Conservation (phyloP, 1,140 invertebrate species). For the Drosophila pruinosa region DNA sequence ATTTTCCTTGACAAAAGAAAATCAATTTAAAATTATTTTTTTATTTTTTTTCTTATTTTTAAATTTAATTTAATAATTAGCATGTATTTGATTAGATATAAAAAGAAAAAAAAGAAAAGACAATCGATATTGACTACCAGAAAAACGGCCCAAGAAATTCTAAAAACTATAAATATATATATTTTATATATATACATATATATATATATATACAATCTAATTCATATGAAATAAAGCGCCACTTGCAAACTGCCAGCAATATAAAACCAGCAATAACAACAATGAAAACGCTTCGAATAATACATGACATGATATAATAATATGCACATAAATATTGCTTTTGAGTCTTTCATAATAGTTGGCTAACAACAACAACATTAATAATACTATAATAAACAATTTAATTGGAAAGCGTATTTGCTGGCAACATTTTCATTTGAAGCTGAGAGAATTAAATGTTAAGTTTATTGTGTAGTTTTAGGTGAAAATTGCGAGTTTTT, state of each 20-base stretch:
- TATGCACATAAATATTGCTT: conserved; percentile 65
- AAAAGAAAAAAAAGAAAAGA: conserved; percentile 8
- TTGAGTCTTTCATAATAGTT: conserved; percentile 75
- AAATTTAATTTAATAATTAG: conserved; percentile 67
- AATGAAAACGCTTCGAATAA: conserved; percentile 33
- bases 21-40: conserved; percentile 24
- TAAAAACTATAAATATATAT: conserved; percentile 9
- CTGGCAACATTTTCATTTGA: conserved; percentile 35
- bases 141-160: conserved; percentile 25
- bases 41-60: conserved; percentile 64
- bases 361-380: conserved; percentile 1
- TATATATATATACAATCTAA: conserved; percentile 14
- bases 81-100: conserved; percentile 47
- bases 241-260: conserved; percentile 39
- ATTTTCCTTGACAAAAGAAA: not conserved
- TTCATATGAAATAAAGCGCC: conserved; percentile 36
- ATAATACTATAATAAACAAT: conserved; percentile 7
- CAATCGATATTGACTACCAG: not conserved
- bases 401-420: conserved; percentile 13
- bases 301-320: conserved; percentile 22
- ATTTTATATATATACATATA: conserved; percentile 3
- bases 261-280: conserved; percentile 17
- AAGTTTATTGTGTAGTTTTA: conserved; percentile 81
- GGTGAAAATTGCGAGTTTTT: conserved; percentile 65
- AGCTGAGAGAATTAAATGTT: conserved; percentile 66